A percentile compares a stretch with the other conserved stretches of the same genome.
These are phyloP conservation scores for Gallinago media DNA, from an alignment of 2,113 vertebrate genomes.

Conservation along the genomic window DNA sequence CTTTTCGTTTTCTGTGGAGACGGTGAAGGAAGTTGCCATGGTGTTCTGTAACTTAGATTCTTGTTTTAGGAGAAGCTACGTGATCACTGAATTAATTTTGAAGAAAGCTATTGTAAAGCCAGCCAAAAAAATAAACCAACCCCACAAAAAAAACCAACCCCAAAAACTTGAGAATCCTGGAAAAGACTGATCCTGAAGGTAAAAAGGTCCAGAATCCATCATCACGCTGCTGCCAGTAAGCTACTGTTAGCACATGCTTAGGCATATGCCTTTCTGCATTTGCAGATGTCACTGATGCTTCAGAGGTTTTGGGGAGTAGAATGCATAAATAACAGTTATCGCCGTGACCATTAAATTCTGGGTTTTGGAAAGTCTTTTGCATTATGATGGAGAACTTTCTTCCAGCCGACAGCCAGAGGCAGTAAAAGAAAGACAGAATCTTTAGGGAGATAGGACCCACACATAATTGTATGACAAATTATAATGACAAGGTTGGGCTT, in stretches of 20 bases:
- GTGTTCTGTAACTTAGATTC: not conserved
- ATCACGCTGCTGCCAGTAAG: not conserved
- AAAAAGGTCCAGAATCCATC: conserved; percentile 4
- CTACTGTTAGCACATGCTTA: not conserved
- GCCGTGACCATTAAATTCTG: not conserved
- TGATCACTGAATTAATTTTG: not conserved
- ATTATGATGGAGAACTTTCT: not conserved
- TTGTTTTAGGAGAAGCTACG: not conserved
- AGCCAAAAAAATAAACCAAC: not conserved
- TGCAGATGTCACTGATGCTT: not conserved
- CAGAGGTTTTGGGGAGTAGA: conserved; percentile 29
- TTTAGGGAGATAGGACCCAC: not conserved
- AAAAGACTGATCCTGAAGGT: not conserved
- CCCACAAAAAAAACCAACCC: too few relatives aligned
- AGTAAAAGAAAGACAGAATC: not conserved
- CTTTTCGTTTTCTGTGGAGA: not conserved
- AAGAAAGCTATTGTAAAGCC: not conserved
- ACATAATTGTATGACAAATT: conserved; percentile 11
- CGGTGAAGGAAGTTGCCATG: not conserved
- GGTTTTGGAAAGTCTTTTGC: not conserved
- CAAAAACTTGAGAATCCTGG: not conserved
- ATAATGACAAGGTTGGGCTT: not conserved
- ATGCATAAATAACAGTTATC: not conserved
- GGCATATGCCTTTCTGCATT: not conserved
- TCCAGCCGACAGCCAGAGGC: not conserved